These are phyloP conservation scores for Meandrusa payeni DNA, from an alignment of 2,888 invertebrate species.

Conservation along the genomic window DNA sequence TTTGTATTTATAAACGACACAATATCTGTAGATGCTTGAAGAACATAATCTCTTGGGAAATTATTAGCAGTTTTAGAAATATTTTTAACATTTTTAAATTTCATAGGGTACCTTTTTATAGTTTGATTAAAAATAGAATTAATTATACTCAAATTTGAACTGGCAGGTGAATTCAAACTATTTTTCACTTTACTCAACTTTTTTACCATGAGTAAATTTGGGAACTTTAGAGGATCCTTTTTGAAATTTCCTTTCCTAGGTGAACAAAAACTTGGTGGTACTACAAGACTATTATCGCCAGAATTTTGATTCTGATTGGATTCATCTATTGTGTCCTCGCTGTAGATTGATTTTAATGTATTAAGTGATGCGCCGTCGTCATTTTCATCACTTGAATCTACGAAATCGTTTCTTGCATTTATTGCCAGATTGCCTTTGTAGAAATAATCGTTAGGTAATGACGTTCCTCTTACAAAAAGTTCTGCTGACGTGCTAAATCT, in stretches of 20 bases:
- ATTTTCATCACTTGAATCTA: slow-evolving; percentile 41
- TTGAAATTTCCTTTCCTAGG: no score
- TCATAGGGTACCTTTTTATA: neutral
- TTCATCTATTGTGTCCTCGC: slow-evolving; percentile 44
- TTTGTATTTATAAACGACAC: slow-evolving; percentile 50
- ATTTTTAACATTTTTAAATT: neutral
- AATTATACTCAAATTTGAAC: slow-evolving; percentile 9
- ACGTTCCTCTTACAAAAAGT: slow-evolving; percentile 47
- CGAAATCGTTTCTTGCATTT: slow-evolving; percentile 38
- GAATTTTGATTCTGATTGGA: slow-evolving; percentile 35
- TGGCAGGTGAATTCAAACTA: neutral
- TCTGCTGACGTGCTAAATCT: slow-evolving; percentile 46
- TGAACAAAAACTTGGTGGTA: neutral
- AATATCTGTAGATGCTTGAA: slow-evolving; percentile 45
- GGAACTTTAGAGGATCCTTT: no score
- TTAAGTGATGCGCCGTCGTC: slow-evolving; percentile 44
- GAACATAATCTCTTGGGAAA: slow-evolving; percentile 29
- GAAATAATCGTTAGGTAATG: slow-evolving; percentile 57
- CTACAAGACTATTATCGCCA: slow-evolving; percentile 26
- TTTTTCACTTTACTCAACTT: no score
- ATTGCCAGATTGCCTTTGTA: slow-evolving; percentile 51
- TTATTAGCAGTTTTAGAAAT: slow-evolving; percentile 3
- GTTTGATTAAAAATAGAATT: slow-evolving; percentile 11
- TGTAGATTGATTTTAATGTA: slow-evolving; percentile 45
- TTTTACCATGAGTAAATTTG: no score